These are phyloP conservation scores for Pardosa pseudoannulata DNA, from an alignment of 2,888 invertebrate genomes.

Conservation along the genomic window DNA sequence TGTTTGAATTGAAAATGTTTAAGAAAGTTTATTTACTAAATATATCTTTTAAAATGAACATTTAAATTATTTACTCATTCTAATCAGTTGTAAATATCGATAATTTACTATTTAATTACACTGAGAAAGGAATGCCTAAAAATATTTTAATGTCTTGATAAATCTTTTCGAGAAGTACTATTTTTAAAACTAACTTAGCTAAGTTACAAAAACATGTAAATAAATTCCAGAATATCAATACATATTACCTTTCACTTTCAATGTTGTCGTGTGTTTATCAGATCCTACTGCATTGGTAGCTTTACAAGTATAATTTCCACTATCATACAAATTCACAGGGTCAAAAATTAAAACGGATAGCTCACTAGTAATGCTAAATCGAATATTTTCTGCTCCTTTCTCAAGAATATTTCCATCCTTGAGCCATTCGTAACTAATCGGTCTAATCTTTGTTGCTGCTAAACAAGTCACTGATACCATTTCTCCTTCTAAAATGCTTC, in stretches of 20 bases:
- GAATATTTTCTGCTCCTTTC: slow-evolving; percentile 3
- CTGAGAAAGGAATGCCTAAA: too few species aligned
- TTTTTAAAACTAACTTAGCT: too few species aligned
- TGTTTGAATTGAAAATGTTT: too few species aligned
- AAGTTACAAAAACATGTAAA: too few species aligned
- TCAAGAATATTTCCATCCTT: slow-evolving; percentile 19
- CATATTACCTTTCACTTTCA: slow-evolving; percentile 32
- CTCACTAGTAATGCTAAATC: slow-evolving; percentile 32
- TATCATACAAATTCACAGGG: slow-evolving; percentile 9
- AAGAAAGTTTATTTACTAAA: too few species aligned
- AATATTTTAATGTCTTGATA: too few species aligned
- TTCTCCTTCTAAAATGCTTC: slow-evolving; percentile 44
- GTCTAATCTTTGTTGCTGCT: slow-evolving; percentile 11
- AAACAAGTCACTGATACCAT: slow-evolving; percentile 35
- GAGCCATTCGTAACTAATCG: slow-evolving; percentile 27
- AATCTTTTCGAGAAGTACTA: too few species aligned
- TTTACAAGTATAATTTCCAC: slow-evolving; percentile 60
- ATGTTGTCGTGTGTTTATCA: slow-evolving; percentile 20
- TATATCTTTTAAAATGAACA: too few species aligned
- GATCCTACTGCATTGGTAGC: slow-evolving; percentile 25
- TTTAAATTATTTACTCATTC: too few species aligned
- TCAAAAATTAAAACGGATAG: slow-evolving; percentile 21
- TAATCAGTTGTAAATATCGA: too few species aligned
- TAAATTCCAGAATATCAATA: too few species aligned
- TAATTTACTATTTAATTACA: too few species aligned